A percentile compares a stretch with the other conserved stretches of the same genome.
Conservation (phyloP, 2,113 vertebrate species). For the Rhabdomys dilectus region DNA sequence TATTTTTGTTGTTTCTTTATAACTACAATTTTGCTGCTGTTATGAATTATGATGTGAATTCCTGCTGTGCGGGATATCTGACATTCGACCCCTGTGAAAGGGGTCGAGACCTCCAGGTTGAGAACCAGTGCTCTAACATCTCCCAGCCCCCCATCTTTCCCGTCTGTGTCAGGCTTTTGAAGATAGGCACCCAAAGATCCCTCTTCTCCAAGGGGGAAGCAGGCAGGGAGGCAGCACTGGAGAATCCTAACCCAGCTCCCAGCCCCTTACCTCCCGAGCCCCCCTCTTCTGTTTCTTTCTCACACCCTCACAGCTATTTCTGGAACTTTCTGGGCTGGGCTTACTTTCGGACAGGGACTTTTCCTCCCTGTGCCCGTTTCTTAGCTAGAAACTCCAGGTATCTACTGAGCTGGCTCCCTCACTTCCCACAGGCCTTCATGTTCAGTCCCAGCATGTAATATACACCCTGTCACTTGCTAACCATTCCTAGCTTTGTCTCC, state of each 20-base stretch:
- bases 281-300: background rate
- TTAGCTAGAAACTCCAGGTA: background rate
- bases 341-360: background rate
- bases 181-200: too few species aligned
- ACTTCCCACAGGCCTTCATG: background rate
- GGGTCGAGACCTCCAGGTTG: background rate
- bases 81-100: fast-evolving
- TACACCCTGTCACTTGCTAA: background rate
- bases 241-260: background rate
- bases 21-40: background rate
- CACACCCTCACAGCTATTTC: background rate
- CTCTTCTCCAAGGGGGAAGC: background rate
- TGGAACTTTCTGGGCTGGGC: background rate
- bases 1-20: background rate
- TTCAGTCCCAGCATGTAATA: background rate
- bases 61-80: background rate
- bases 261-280: background rate
- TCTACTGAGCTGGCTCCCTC: background rate
- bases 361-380: background rate
- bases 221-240: background rate
- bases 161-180: background rate
- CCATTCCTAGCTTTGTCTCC: background rate
- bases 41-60: background rate
- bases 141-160: background rate
- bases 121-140: background rate